Evolutionary conservation across 2,888 invertebrate genomes (phyloP), one percentile per base, ranked within the genome.

Genomic region (Acholoe squamosa): DNA sequence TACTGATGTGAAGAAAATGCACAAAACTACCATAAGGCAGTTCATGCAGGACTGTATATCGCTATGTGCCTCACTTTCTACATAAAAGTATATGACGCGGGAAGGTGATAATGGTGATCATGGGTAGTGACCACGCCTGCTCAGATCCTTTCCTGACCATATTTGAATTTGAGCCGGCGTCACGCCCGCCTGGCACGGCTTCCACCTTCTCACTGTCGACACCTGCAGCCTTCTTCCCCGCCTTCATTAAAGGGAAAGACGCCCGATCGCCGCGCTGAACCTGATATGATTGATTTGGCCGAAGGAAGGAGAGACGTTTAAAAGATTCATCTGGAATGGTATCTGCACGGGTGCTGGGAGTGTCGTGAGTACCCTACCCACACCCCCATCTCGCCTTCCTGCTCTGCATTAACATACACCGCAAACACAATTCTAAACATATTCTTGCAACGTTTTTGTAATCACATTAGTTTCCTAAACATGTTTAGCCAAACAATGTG

Each of bases 251-350:
- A 43, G 22, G 16, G 71, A 28, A 16, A 33, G 33, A 0, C 80
- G 33, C 28, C 43, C 25, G 56, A 33, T 16, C 86, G 52, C 52
- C 25, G 34, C 19, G 28, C 10, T 54, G 86, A 86, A 86, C 52
- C 56, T 28, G 86, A 54, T 52, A 86, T 86, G 86, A 86, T 86
- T 52, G 86, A 86, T 86, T 86, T 54, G 56, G 54, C 31, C 56
- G 25, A 14, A 28, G n/a, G 52, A 54, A 28, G 54, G 54, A 54
- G 54, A 25, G 86, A 56, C 86, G 86, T 86, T 86, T 86, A 86
- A 86, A 56, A 56, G 56, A 86, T 86, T 52, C 86, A 86, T 52
- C 86, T 19, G 31, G 54, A 12, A 25, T 54, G 56, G 86, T 86
- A 31, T 86, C 54, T 22, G 86, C 3, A 12, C 28, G 61, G n/a